Evolutionary conservation across 2,888 invertebrate species (phyloP), one percentile per base, ranked within the genome.

Genomic region (Drosophila gaucha): DNA sequence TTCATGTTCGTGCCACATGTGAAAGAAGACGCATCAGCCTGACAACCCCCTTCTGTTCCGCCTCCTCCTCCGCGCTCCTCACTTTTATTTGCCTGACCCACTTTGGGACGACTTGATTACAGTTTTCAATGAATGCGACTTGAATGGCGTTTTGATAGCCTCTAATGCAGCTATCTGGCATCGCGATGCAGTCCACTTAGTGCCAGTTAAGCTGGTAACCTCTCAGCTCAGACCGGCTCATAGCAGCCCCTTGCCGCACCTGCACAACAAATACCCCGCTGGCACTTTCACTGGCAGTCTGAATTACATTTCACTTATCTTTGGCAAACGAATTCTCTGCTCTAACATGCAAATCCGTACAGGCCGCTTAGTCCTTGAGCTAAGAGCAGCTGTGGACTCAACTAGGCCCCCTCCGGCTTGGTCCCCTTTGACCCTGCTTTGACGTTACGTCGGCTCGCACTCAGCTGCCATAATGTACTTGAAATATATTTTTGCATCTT

Each of bases 171-270:
- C 82, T 85, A 85, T 85, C 84, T 85, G 50, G 64, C 70, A 65
- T 54, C 68, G 76, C 78, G 84, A 85, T 85, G 84, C 78, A 85
- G 87, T 85, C 85, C 80, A 85, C 84, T 85, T 85, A 84, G 76
- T 66, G 67, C 46, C 71, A 79, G 77, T 79, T 78, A 74, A 74
- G 65, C 63, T 65, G 49, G 60, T 51, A 50, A 26, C 41, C n/a
- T 33, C 35, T 16, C 16, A 9, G 5, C n/a, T 16, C 20, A 10
- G 1, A 8, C 16, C n/a, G 16, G 18, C 22, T 9, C 30, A 12
- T 18, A 2, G 12, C 28, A 8, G 6, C 22, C 2, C 10, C 28
- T 12, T 14, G 0, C 24, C 8, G 16, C 24, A 2, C 12, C 14
- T 8, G n/a, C 28, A 31, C 39, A 24, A 12, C 47, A 66, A 69